These are phyloP conservation scores for Drosophila eohydei DNA, from an alignment of 2,888 invertebrate genomes.

Conservation along the genomic window DNA sequence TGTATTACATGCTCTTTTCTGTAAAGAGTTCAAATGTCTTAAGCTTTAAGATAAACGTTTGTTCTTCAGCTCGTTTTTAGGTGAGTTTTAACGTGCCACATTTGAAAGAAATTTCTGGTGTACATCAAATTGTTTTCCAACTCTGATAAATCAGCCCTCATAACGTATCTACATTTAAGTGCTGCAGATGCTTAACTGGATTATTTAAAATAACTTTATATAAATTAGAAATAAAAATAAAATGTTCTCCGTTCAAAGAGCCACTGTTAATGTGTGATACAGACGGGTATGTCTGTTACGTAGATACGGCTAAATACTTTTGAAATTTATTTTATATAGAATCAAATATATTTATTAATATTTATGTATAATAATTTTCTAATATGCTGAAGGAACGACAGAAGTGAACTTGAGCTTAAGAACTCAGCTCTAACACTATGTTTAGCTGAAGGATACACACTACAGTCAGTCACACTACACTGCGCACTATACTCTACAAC, in stretches of 20 bases:
- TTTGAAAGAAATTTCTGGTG: background rate
- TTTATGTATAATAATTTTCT: no score
- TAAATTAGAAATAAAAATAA: background rate
- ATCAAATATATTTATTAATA: background rate
- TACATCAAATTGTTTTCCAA: background rate
- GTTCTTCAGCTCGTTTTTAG: no score
- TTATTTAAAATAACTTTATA: background rate
- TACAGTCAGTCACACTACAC: no score
- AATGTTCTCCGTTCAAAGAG: background rate
- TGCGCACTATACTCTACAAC: no score
- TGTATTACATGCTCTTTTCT: constrained; percentile 2
- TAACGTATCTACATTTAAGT: background rate
- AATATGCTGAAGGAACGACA: no score
- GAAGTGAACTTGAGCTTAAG: no score
- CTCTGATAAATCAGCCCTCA: background rate
- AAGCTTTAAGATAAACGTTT: background rate
- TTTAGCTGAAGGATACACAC: no score
- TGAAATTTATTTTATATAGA: background rate
- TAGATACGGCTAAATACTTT: background rate
- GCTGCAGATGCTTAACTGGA: background rate
- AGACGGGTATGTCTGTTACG: background rate
- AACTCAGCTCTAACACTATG: no score
- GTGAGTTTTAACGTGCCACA: background rate
- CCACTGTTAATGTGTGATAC: background rate
- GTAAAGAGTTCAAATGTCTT: constrained; percentile 12